Conservation (phyloP, 2,113 vertebrate genomes). For the Urocolius indicus region DNA sequence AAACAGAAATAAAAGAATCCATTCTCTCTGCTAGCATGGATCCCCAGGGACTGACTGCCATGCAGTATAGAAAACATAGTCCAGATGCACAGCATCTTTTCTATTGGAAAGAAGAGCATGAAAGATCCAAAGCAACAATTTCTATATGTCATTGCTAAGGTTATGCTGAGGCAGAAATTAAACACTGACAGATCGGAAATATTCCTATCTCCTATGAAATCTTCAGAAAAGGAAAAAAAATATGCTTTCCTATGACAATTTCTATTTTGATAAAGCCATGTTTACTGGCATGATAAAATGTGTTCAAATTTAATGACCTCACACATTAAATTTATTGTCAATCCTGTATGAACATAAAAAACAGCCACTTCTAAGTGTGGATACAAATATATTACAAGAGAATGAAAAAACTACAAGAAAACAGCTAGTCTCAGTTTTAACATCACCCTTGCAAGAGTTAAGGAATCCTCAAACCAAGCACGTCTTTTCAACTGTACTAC, state of each 20-base stretch:
- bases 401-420: neutral
- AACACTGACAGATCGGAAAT: constrained; percentile 17
- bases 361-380: neutral
- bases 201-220: neutral
- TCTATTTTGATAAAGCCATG: neutral
- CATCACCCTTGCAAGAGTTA: neutral
- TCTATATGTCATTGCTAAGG: constrained; percentile 11
- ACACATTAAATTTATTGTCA: neutral
- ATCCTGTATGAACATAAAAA: neutral
- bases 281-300: neutral
- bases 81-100: constrained; percentile 63
- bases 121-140: constrained; percentile 32
- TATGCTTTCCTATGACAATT: neutral
- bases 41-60: constrained; percentile 33
- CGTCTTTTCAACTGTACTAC: neutral
- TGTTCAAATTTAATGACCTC: neutral
- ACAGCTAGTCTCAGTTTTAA: neutral
- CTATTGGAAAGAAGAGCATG: constrained; percentile 17
- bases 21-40: constrained; percentile 21
- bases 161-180: constrained; percentile 35
- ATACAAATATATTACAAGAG: neutral
- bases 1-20: constrained; percentile 47
- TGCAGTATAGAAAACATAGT: constrained; percentile 54
- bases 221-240: neutral
- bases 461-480: neutral